Percentiles rank a stretch among this genome's conserved stretches.
Conservation (phyloP, 2,113 vertebrate genomes). For the Psephotus haematonotus region DNA sequence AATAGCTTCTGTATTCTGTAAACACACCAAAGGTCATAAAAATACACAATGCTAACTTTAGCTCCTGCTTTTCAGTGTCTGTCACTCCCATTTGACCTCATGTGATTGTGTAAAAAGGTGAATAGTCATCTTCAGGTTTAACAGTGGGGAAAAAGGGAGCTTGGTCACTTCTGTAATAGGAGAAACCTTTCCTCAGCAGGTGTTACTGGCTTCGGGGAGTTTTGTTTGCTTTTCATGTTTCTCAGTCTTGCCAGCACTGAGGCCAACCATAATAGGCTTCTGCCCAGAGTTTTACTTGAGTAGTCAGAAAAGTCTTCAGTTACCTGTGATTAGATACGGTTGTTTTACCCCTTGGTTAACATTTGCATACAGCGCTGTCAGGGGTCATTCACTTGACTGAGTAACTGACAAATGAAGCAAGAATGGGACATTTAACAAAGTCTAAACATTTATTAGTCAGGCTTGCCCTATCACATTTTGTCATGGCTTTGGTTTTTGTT, state of each 20-base stretch:
- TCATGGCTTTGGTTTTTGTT: neutral
- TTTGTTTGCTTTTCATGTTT: neutral
- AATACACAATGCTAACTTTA: constrained; percentile 38
- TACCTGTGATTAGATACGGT: neutral
- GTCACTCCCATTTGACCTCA: neutral
- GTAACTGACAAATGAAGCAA: neutral
- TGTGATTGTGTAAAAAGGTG: neutral
- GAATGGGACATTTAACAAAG: neutral
- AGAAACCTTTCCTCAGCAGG: neutral
- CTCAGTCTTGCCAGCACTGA: neutral
- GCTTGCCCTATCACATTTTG: neutral
- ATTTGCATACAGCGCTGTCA: neutral
- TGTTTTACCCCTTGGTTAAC: neutral
- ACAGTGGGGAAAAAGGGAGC: neutral
- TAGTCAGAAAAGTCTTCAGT: neutral
- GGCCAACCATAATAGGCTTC: neutral
- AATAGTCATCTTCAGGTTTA: neutral
- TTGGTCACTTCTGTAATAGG: neutral
- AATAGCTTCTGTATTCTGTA: constrained; percentile 32
- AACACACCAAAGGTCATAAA: constrained; percentile 37
- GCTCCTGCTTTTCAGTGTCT: neutral
- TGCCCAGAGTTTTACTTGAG: neutral
- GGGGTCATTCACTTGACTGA: neutral
- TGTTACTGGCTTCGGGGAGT: neutral
- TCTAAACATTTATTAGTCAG: neutral